Conservation (phyloP, 2,113 vertebrate species). For the Heterocephalus glaber region DNA sequence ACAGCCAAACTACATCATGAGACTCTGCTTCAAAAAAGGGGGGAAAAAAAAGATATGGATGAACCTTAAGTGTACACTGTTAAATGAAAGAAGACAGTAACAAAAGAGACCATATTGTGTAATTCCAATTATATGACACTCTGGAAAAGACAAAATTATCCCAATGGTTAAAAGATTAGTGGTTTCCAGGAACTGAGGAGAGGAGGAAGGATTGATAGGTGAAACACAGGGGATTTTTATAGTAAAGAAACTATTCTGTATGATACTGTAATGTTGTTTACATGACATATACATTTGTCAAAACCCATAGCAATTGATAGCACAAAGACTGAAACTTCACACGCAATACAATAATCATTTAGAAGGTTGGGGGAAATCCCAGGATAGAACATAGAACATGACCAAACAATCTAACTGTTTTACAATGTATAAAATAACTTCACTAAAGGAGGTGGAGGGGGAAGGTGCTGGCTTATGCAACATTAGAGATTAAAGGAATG, state of each 20-base stretch:
- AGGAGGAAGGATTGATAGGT: not conserved
- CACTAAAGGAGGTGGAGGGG: too few species aligned
- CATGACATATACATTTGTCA: not conserved
- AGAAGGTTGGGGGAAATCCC: not conserved
- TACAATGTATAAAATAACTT: not conserved
- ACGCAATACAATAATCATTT: not conserved
- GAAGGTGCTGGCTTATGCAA: not conserved
- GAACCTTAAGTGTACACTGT: not conserved
- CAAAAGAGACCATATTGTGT: not conserved
- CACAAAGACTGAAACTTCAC: not conserved
- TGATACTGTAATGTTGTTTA: not conserved
- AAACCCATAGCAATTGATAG: not conserved
- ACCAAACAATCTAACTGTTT: not conserved
- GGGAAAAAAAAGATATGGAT: too few species aligned
- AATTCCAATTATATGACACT: not conserved
- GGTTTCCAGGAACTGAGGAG: not conserved
- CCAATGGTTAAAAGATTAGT: not conserved
- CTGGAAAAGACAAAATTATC: not conserved
- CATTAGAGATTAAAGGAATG: not conserved
- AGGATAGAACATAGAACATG: not conserved
- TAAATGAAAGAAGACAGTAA: not conserved
- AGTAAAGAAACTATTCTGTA: not conserved
- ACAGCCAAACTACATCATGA: too few species aligned
- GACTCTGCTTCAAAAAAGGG: too few species aligned
- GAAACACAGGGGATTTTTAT: not conserved